Base-by-base conservation (phyloP, 1,140 invertebrate genomes). In the Ceratosolen fusciceps region DNA sequence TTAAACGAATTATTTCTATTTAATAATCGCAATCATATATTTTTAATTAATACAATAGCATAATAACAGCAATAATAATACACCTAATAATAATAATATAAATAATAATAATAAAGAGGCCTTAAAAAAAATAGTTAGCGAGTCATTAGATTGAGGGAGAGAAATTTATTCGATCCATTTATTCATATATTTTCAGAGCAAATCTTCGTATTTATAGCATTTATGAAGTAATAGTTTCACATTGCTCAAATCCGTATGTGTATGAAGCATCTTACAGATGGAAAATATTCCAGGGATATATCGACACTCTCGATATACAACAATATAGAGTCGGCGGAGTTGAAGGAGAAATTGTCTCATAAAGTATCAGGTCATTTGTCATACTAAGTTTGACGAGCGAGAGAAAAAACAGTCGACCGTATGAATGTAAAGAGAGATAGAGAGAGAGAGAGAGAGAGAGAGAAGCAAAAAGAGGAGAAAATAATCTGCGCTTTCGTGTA, bases 301-400 rank as follows among this genome's bases (percentile, higher is more conserved):
- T 74, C 58, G 21, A 37, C 3, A 10, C 52, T 65, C 31, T 19
- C 21, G 43, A 34, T 67, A 52, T 67, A 67, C 5, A 37, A 37
- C 16, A 14, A n/a, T 43, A 68, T 12, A 56, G 47, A 43, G 29
- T 34, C 26, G n/a, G 39, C 26, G n/a, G 39, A 68, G 67, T 24
- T 34, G 82, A 85, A 85, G 82, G 79, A 85, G 81, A 79, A 85
- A 80, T 84, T 82, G 84, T 82, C 81, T 82, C 82, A 80, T 84
- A 83, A 85, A 83, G 84, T 83, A 85, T 85, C 81, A 83, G 78
- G 82, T 83, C 83, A 85, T 85, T 85, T 85, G 83, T 85, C 84
- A 85, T 82, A 79, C 78, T 3, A 83, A 82, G 83, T 84, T 83
- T 84, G 84, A 84, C 83, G 83, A 83, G 73, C 68, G 80, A 75